A percentile compares a stretch with the other conserved stretches of the same genome.
These are phyloP conservation scores for Dexiosoma caninum DNA, from an alignment of 2,888 invertebrate species.

Conservation along the genomic window DNA sequence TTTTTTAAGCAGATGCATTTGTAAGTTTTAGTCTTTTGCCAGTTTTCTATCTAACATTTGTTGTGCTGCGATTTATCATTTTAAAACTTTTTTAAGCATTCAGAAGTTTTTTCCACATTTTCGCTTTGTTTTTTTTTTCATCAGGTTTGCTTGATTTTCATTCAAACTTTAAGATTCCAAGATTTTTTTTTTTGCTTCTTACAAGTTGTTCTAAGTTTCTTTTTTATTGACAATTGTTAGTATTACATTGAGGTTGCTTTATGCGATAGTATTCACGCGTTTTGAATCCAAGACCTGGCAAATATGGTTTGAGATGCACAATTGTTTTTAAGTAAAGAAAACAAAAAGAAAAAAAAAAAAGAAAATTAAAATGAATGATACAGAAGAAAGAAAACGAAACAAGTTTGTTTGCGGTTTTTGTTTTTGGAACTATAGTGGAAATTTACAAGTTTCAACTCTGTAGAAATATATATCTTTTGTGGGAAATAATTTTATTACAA, in stretches of 20 bases:
- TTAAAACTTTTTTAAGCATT: slow-evolving; percentile 44
- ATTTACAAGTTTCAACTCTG: slow-evolving; percentile 47
- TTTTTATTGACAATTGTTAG: slow-evolving; percentile 60
- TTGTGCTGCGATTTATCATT: slow-evolving; percentile 61
- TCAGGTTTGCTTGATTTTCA: slow-evolving; percentile 36
- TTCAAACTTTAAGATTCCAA: slow-evolving; percentile 50
- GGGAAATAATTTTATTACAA: slow-evolving; percentile 44
- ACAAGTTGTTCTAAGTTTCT: slow-evolving; percentile 35
- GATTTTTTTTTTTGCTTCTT: slow-evolving; percentile 1
- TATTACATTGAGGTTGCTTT: slow-evolving; percentile 46
- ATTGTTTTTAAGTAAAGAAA: slow-evolving; percentile 1
- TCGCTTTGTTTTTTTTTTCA: slow-evolving; percentile 11
- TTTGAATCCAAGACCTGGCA: slow-evolving; percentile 25
- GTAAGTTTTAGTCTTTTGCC: slow-evolving; percentile 60
- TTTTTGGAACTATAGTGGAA: slow-evolving; percentile 1
- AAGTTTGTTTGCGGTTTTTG: slow-evolving; percentile 46
- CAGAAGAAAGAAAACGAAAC: background rate
- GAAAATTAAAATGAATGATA: background rate
- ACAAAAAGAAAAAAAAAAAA: too few species aligned
- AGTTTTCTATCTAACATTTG: slow-evolving; percentile 54
- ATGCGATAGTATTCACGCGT: slow-evolving; percentile 48
- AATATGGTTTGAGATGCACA: slow-evolving; percentile 28
- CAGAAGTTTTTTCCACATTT: background rate
- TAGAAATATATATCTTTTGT: slow-evolving; percentile 13
- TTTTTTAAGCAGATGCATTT: slow-evolving; percentile 56